Evolutionary conservation across 2,888 invertebrate species (phyloP).

Genomic region (Megaustenia siamemsis): DNA sequence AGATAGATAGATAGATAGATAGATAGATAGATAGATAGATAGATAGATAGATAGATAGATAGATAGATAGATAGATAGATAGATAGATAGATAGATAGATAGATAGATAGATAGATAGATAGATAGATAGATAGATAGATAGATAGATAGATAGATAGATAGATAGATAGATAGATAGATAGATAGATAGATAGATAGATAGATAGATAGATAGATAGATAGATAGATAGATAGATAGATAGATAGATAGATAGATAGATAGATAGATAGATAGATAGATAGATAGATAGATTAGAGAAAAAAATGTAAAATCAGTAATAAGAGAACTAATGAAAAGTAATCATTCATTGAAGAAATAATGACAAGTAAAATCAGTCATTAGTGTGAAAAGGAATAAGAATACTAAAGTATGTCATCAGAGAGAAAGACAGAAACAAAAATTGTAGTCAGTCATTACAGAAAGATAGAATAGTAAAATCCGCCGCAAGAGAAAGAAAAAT

Average conservation of each 20-base stretch:
- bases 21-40: conserved; percentile 36
- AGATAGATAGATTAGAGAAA: conserved; percentile 14
- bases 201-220: conserved; percentile 11
- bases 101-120: conserved; percentile 36
- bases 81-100: conserved; percentile 35
- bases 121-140: conserved; percentile 49
- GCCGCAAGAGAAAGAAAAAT: no score
- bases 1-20: conserved; percentile 36
- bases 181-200: conserved; percentile 33
- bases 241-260: conserved; percentile 35
- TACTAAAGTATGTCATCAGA: no score
- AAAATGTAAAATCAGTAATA: no score
- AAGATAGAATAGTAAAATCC: no score
- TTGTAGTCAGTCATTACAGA: no score
- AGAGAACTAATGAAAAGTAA: no score
- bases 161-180: conserved; percentile 29
- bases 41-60: background rate
- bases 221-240: conserved; percentile 28
- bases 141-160: conserved; percentile 40
- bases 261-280: conserved; percentile 35
- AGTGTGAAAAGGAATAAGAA: no score
- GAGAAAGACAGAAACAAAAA: no score
- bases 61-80: background rate
- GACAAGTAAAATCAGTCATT: no score
- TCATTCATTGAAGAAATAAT: no score